These are phyloP conservation scores for Prosopocoilus inquinatus DNA, from an alignment of 2,888 invertebrate species.

Conservation along the genomic window DNA sequence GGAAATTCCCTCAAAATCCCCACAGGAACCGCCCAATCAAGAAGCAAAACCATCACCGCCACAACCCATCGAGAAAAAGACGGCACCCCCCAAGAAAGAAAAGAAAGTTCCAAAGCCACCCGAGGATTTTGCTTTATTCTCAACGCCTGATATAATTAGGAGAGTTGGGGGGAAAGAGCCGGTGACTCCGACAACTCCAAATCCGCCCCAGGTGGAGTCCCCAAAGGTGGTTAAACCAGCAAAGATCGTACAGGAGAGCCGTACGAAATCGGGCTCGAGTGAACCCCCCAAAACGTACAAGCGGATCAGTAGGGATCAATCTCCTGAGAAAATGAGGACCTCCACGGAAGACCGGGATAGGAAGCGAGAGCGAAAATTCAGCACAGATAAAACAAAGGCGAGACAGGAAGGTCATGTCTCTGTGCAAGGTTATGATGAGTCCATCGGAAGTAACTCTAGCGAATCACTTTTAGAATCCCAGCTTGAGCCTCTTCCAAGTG, in stretches of 20 bases:
- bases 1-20: conserved; percentile 7
- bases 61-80: conserved; percentile 40
- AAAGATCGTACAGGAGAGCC: conserved; percentile 43
- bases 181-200: conserved; percentile 32
- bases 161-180: conserved; percentile 54
- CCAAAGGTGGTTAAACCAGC: conserved; percentile 36
- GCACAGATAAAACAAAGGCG: conserved; percentile 14
- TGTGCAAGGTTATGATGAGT: conserved; percentile 21
- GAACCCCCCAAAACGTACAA: conserved; percentile 30
- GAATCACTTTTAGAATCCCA: conserved; percentile 21
- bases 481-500: conserved; percentile 34
- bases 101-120: conserved; percentile 54
- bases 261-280: conserved; percentile 35
- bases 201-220: conserved; percentile 12
- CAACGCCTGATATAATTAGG: conserved; percentile 75
- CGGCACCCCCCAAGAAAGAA: conserved; percentile 44
- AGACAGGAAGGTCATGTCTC: conserved; percentile 15
- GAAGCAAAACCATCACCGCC: conserved; percentile 33
- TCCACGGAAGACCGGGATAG: conserved; percentile 10
- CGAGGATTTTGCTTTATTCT: conserved; percentile 71
- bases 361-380: conserved; percentile 4
- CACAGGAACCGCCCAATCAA: conserved; percentile 12
- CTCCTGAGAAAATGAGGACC: conserved; percentile 9
- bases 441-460: conserved; percentile 23
- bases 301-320: conserved; percentile 28